Base-by-base conservation (phyloP, 2,888 invertebrate species). In the Creontiades dilutus region DNA sequence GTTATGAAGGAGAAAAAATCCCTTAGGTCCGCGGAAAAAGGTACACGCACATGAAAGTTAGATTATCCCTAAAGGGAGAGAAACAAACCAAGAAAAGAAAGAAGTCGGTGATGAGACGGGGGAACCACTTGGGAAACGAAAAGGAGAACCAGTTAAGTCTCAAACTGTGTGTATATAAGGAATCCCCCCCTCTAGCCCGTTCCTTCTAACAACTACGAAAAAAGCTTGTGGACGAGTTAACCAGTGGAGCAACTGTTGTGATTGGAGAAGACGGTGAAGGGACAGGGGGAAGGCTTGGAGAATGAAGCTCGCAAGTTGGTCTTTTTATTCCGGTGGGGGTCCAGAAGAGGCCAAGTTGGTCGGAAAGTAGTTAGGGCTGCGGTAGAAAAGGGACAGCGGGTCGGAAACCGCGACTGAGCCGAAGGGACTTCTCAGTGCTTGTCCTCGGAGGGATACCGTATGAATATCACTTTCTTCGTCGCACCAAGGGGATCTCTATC, bases 1-100 rank as follows among this genome's bases (percentile, higher is more conserved):
- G 82, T 27, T 78, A 82, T 27, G 82, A 47, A 55, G 52, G 55
- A 52, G 78, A 46, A 80, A 82, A 82, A 82, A 19, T 23, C 82
- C 82, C 27, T 9, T 46, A 52, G 55, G 52, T 14, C 4, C 0
- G 14, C 0, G 46, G 46, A 19, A 78, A 55, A 52, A 82, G 23
- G 82, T 61, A 61, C 85, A 85, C 85, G 85, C 85, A 61, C 85
- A 57, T 85, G 85, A 85, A 85, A 85, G 85, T 85, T 85, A 61
- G 85, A 85, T 85, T 85, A 85, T 85, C 85, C 85, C 85, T 85
- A 61, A 57, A 61, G 61, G 48, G n/a, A n/a, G 61, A 61, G 23
- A n/a, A 27, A 84, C 84, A 84, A 85, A 85, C 57, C 85, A 16
- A 16, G 16, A 61, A 61, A 61, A 85, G 61, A 61, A 37, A 37